Evolutionary conservation across 2,113 vertebrate genomes (phyloP).

Genomic region (Actenoides lindsayi): DNA sequence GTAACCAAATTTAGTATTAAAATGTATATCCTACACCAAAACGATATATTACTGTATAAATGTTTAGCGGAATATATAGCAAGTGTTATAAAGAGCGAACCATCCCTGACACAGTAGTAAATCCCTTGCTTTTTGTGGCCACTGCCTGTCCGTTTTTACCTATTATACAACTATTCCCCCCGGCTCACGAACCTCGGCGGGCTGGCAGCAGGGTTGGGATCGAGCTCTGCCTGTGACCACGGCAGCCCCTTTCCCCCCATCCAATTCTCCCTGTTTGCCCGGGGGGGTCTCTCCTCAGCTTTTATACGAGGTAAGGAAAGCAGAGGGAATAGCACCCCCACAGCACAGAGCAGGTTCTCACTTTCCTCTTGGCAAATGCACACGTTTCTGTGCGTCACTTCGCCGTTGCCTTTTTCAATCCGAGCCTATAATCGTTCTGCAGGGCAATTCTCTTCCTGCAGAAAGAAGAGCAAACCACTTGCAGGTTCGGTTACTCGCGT

Average conservation of each 20-base stretch:
- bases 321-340: not conserved
- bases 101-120: slow-evolving; percentile 41
- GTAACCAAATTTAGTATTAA: slow-evolving; percentile 58
- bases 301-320: not conserved
- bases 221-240: not conserved
- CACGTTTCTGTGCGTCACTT: not conserved
- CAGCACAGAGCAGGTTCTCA: not conserved
- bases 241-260: not conserved
- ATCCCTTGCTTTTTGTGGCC: slow-evolving; percentile 44
- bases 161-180: slow-evolving; percentile 26
- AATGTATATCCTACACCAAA: slow-evolving; percentile 31
- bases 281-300: not conserved
- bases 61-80: slow-evolving; percentile 40
- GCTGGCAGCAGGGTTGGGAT: slow-evolving; percentile 18
- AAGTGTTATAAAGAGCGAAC: slow-evolving; percentile 43
- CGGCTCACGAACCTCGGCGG: not conserved
- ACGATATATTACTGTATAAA: slow-evolving; percentile 53
- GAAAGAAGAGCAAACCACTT: not conserved
- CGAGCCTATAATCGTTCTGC: not conserved
- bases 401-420: not conserved
- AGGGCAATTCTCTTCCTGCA: not conserved
- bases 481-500: not conserved
- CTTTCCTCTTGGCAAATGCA: not conserved
- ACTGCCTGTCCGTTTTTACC: not conserved
- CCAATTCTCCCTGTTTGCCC: not conserved